Evolutionary conservation across 35 echinoderm and acorn worm genomes (phyloP), one percentile per base, ranked within the genome.

Genomic region (Ophioderma brevispina): DNA sequence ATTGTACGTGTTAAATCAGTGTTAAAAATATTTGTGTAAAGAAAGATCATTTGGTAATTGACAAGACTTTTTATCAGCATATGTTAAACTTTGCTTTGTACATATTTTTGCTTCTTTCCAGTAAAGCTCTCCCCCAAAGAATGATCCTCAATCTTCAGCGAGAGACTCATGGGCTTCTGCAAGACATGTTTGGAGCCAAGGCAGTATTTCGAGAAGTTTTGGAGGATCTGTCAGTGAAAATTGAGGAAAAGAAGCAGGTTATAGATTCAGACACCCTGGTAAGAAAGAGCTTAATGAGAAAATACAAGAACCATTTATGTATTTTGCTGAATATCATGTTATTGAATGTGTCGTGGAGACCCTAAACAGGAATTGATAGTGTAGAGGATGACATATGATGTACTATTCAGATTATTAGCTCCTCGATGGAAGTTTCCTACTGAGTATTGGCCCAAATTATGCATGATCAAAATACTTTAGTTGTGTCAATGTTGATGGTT

Each of bases 251-350:
- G 75, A 85, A 87, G 42, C 91, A 91, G 0, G 33, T 38, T 43
- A 84, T 97, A 23, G 85, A 97, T 35, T 39, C 88, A 19, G 89
- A 93, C n/a, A 84, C 92, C 1, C 84, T 97, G 91, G 95, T 97
- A 52, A 89, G 91, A 56, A 49, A 37, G 0, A 31, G 40, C 40
- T 28, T 4, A 46, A 46, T 81, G 33, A 46, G 41, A 17, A 17
- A 17, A 46, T 8, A 46, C 41, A 4, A 46, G 41, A 17, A n/a
- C n/a, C n/a, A n/a, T n/a, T n/a, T n/a, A n/a, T n/a, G n/a, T n/a
- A n/a, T n/a, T n/a, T n/a, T n/a, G n/a, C n/a, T n/a, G n/a, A n/a
- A n/a, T n/a, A n/a, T n/a, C 41, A 46, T 46, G 41, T 8, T 4
- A 46, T 4, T 10, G 75, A 25, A 3, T 31, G 3, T 76, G 75